phyloP scores from a whole-genome alignment of 2,797 vertebrate species.

The Acanthiza pusilla region DNA sequence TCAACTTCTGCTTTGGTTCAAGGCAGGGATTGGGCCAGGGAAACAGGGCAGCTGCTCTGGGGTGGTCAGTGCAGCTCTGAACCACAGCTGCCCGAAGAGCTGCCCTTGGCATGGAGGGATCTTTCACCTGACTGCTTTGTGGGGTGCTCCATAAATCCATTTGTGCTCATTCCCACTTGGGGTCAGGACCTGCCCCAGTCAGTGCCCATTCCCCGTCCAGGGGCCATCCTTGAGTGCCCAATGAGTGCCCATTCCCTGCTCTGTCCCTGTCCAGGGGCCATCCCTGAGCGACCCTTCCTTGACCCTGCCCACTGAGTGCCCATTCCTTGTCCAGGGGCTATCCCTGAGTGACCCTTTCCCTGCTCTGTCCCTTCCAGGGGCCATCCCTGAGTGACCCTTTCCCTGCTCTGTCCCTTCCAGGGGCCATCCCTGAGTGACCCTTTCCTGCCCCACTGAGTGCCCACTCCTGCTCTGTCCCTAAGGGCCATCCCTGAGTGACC shows the following conservation, averaged over 20 bases:
- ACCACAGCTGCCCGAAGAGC: background rate
- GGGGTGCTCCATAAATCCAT: background rate
- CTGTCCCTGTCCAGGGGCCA: background rate
- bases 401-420: background rate
- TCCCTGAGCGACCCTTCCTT: slow-evolving; percentile 68
- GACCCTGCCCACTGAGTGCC: background rate
- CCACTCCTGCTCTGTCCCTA: too few relatives aligned
- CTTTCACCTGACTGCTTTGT: background rate
- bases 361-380: background rate
- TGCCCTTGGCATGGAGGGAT: background rate
- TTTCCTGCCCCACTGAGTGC: slow-evolving; percentile 7
- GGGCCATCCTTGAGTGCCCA: slow-evolving; percentile 50
- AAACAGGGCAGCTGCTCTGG: background rate
- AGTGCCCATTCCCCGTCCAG: background rate
- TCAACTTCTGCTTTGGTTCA: background rate
- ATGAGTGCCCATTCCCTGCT: background rate
- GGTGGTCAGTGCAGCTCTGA: background rate
- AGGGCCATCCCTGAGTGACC: slow-evolving; percentile 61
- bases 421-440: slow-evolving; percentile 64
- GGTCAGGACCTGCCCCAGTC: background rate
- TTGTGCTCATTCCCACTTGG: background rate
- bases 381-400: slow-evolving; percentile 69
- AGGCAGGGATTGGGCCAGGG: background rate
- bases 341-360: slow-evolving; percentile 68
- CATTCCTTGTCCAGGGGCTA: background rate